phyloP scores from a whole-genome alignment of 2,888 invertebrate genomes.

The Apotomis turbidana region DNA sequence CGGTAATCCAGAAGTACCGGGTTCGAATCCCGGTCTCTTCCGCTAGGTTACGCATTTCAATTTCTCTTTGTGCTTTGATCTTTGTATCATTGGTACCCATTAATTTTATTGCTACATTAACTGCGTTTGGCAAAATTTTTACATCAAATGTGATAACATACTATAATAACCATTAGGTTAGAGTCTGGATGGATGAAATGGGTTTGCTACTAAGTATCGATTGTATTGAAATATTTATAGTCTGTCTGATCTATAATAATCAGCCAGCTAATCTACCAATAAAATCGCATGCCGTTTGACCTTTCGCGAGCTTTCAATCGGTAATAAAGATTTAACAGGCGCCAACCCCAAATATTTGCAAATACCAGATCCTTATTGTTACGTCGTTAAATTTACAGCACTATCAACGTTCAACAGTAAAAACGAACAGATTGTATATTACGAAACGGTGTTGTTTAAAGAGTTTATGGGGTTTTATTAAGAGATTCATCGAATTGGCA shows the following conservation, averaged over 20 bases:
- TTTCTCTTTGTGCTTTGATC: too few relatives aligned
- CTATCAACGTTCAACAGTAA: constrained; percentile 26
- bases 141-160: too few relatives aligned
- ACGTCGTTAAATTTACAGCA: constrained; percentile 30
- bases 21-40: too few relatives aligned
- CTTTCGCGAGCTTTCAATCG: constrained; percentile 8
- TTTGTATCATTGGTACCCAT: too few relatives aligned
- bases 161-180: too few relatives aligned
- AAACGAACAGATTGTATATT: constrained; percentile 20
- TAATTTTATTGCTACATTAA: too few relatives aligned
- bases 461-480: constrained; percentile 19
- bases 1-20: too few relatives aligned
- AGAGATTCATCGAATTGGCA: background rate
- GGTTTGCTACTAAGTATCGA: background rate
- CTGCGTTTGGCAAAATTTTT: too few relatives aligned
- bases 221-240: background rate
- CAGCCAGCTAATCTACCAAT: background rate
- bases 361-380: constrained; percentile 18
- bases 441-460: constrained; percentile 6
- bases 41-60: too few relatives aligned
- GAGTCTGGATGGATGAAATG: too few relatives aligned
- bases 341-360: constrained; percentile 32
- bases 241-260: background rate
- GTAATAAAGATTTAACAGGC: constrained; percentile 27
- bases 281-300: background rate